Evolutionary conservation across 2,113 vertebrate species (phyloP).

Genomic region (Scomber japonicus): DNA sequence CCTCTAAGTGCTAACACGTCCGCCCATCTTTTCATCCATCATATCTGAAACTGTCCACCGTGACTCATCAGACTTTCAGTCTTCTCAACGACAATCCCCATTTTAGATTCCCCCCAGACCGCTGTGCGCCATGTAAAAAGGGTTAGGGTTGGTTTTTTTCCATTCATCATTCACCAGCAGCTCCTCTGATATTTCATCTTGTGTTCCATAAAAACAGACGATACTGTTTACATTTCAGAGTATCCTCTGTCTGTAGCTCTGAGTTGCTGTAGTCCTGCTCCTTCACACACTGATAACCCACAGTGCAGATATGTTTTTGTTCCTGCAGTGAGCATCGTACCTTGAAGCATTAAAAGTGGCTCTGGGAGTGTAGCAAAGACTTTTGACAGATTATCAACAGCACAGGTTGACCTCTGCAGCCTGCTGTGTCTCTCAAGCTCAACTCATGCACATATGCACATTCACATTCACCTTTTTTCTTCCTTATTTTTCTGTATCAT

Average conservation of each 20-base stretch:
- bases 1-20: background rate
- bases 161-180: slow-evolving; percentile 21
- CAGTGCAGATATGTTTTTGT: slow-evolving; percentile 17
- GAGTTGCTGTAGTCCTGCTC: background rate
- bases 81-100: background rate
- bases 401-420: slow-evolving; percentile 38
- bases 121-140: background rate
- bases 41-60: slow-evolving; percentile 4
- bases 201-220: slow-evolving; percentile 21
- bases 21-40: slow-evolving; percentile 29
- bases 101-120: background rate
- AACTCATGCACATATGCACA: background rate
- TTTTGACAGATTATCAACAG: background rate
- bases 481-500: background rate
- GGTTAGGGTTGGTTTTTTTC: slow-evolving; percentile 19
- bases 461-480: background rate
- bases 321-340: slow-evolving; percentile 12
- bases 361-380: slow-evolving; percentile 5
- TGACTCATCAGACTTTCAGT: slow-evolving; percentile 32
- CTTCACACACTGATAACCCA: slow-evolving; percentile 18
- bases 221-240: slow-evolving; percentile 18
- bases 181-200: slow-evolving; percentile 11
- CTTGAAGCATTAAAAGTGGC: slow-evolving; percentile 1
- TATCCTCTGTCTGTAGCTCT: background rate
- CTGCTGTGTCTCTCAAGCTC: slow-evolving; percentile 3